Evolutionary conservation across 2,797 vertebrate genomes (phyloP), one percentile per base, ranked within the genome.

Genomic region (Martes flavigula): DNA sequence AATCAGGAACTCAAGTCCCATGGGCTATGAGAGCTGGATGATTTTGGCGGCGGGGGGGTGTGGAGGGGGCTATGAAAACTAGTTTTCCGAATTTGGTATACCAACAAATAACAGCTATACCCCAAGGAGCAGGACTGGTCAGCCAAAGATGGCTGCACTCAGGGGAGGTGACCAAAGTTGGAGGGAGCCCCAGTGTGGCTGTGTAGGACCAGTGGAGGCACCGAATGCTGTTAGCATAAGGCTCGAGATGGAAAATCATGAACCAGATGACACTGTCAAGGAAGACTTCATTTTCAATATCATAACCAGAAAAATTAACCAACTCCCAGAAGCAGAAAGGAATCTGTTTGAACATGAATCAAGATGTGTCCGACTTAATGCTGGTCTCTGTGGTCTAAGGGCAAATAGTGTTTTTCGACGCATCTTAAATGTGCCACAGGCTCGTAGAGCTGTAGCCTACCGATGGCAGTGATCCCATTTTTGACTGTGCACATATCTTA

Each of bases 391-490:
- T 3, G 99, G 99, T 20, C 97, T 99, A 85, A 93, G 98, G 13
- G 98, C 99, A 40, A 99, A 99, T 98, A 99, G 98, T 96, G 98
- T 99, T 40, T 99, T 99, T 83, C 99, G 99, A 87, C 98, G 98
- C 25, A 93, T 98, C 15, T 98, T 99, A 38, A 98, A 99, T 13
- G 96, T 99, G 92, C 98, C 97, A 4, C 98, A 98, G 92, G 99
- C 98, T 84, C 56, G 11, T 7, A 0, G 99, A 70, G 8, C 98
- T 35, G 99, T 4, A 90, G 97, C 93, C 27, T 99, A 97, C 99
- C 99, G 2, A 99, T 99, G 99, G 98, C 99, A 25, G 97, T 98
- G 56, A 79, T 99, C 95, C 99, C 99, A 0, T 99, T 99, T 97
- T 2, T 99, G 77, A 99, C 99, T 30, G 99, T 99, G 0, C 15